phyloP scores from a whole-genome alignment of 2,113 vertebrate species.

The Myiopsitta monachus region DNA sequence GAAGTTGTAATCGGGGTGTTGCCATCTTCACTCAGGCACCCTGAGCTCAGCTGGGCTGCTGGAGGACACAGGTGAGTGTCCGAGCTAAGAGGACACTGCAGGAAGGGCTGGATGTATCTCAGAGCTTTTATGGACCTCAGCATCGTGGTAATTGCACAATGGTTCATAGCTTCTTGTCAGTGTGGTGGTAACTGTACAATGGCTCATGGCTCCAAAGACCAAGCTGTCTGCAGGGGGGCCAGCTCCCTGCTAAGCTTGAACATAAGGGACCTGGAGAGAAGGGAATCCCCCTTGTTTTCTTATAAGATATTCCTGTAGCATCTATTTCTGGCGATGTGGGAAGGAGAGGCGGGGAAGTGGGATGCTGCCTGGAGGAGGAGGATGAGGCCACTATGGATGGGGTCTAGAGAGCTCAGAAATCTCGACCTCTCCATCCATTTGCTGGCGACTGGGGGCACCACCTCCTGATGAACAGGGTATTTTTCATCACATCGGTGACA shows the following conservation, averaged over 20 bases:
- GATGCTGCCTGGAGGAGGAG: neutral
- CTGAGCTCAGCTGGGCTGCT: neutral
- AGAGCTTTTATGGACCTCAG: neutral
- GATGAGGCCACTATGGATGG: fast-evolving
- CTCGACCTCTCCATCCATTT: fast-evolving
- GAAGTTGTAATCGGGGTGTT: neutral
- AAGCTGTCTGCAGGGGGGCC: no score
- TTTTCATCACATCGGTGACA: neutral
- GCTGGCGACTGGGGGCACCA: neutral
- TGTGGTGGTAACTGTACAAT: fast-evolving
- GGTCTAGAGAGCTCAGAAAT: neutral
- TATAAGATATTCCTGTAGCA: neutral
- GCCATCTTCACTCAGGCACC: neutral
- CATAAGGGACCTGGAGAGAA: neutral
- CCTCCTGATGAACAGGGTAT: neutral
- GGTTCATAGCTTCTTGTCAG: neutral
- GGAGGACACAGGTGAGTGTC: neutral
- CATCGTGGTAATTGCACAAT: fast-evolving
- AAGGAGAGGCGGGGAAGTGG: neutral
- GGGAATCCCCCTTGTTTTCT: neutral
- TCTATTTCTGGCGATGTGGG: neutral
- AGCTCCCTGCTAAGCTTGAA: neutral
- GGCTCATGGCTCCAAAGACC: neutral
- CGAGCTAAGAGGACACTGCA: neutral
- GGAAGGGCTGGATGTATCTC: neutral